Percentiles rank a stretch among this genome's conserved stretches.
Conservation (phyloP, 2,113 vertebrate genomes). For the Orthonyx spaldingii region DNA sequence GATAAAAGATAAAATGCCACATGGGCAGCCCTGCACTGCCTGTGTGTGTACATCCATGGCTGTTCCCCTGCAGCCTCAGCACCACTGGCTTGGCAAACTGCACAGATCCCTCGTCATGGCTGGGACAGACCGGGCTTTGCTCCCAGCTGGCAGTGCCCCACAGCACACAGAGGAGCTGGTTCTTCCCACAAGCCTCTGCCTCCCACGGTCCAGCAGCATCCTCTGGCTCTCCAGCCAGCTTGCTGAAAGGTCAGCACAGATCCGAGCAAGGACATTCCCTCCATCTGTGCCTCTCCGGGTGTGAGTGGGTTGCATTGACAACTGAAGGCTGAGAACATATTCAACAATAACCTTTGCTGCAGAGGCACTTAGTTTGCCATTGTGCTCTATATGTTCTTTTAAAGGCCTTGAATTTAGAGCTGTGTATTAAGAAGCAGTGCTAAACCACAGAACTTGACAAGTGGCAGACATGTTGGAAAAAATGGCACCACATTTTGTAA, state of each 20-base stretch:
- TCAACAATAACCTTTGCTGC: background rate
- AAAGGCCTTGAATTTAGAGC: background rate
- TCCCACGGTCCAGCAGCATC: background rate
- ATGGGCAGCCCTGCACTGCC: fast-evolving
- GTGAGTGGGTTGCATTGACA: background rate
- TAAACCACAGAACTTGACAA: background rate
- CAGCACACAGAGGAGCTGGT: background rate
- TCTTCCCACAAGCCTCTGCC: background rate
- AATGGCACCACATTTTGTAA: background rate
- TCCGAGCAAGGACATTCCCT: background rate
- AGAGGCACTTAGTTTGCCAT: background rate
- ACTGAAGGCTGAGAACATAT: background rate
- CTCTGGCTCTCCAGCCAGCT: background rate
- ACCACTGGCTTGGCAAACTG: background rate
- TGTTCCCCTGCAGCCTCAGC: fast-evolving
- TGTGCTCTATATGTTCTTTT: background rate
- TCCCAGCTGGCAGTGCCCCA: background rate
- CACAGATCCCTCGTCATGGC: fast-evolving
- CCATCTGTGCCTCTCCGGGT: background rate
- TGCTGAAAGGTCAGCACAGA: background rate
- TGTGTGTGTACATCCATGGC: background rate
- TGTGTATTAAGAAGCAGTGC: background rate
- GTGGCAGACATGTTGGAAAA: background rate
- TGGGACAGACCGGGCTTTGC: fast-evolving
- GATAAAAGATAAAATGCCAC: background rate